Evolutionary conservation across 2,888 invertebrate species (phyloP).

Genomic region (Athripsodes cinereus): DNA sequence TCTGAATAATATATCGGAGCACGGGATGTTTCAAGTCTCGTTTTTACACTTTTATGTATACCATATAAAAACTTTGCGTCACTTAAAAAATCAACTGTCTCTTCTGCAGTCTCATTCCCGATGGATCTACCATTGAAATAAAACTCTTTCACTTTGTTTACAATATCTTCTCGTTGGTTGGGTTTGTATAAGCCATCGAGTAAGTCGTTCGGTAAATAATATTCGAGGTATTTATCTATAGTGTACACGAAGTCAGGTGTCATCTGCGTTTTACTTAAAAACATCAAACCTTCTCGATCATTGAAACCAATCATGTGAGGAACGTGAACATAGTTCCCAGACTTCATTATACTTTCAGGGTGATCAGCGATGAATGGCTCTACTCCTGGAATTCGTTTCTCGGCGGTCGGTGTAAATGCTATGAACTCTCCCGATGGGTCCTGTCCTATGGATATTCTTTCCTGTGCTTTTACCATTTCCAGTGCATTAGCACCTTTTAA

Average conservation of each 20-base stretch:
- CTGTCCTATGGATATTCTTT: slow-evolving; percentile 33
- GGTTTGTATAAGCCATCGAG: background rate
- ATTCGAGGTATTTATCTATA: slow-evolving; percentile 7
- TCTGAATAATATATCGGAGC: slow-evolving; percentile 12
- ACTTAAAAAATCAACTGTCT: slow-evolving; percentile 1
- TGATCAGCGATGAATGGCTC: slow-evolving; percentile 38
- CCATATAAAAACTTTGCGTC: slow-evolving; percentile 10
- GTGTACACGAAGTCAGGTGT: slow-evolving; percentile 1
- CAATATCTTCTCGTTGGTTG: background rate
- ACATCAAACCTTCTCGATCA: slow-evolving; percentile 9
- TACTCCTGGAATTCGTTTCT: slow-evolving; percentile 38
- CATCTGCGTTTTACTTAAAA: background rate
- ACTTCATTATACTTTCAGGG: slow-evolving; percentile 36
- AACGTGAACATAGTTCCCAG: slow-evolving; percentile 8
- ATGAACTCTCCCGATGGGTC: slow-evolving; percentile 31
- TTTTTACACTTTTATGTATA: slow-evolving; percentile 8
- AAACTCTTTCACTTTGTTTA: slow-evolving; percentile 7
- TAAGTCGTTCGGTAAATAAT: slow-evolving; percentile 6
- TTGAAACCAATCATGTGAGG: slow-evolving; percentile 14
- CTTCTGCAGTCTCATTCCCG: background rate
- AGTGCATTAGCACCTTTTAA: slow-evolving; percentile 36
- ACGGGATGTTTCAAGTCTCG: slow-evolving; percentile 6
- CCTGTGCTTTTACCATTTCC: slow-evolving; percentile 36
- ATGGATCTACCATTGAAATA: slow-evolving; percentile 11
- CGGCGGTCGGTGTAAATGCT: slow-evolving; percentile 39